Base-by-base conservation (phyloP, 1,140 invertebrate species). In the Scaptomyza graminum region DNA sequence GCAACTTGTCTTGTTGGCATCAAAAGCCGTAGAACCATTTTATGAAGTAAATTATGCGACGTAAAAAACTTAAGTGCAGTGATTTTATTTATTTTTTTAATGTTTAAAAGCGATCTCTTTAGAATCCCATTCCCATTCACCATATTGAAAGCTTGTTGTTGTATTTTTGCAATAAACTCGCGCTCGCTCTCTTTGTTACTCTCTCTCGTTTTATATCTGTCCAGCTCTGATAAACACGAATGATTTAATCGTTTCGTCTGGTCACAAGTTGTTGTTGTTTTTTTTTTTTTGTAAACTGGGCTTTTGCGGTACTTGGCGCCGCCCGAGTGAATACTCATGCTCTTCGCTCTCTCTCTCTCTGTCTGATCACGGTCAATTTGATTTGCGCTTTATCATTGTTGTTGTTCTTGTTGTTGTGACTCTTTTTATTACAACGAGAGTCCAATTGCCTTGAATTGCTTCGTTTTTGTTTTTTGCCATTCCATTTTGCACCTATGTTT, bases 1-100 rank as follows among this genome's bases (percentile, higher is more conserved):
- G 68, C 76, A 89, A 89, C 79, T 88, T 88, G 83, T 79, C 83
- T 89, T 70, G 83, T 75, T 88, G 83, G 83, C 83, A 77, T n/a
- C 4, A 71, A 46, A 67, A 60, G 37, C 37, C 37, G n/a, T n/a
- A n/a, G n/a, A 41, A 41, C 3, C 37, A n/a, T 5, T n/a, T n/a
- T 41, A 41, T 41, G 4, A 0, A 41, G 12, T n/a, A 12, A 41
- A 5, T 11, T 41, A 8, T 41, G 37, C 37, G n/a, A 4, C 5
- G 11, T 41, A 5, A 4, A n/a, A 1, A n/a, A 41, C n/a, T n/a
- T 41, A 4, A n/a, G 12, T 41, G 12, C 3, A 9, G 31, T 34
- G 31, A 34, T 31, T 31, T 31, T 31, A 31, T 3, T 3, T 22
- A 22, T 1, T 2, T 22, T 22, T 22, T 22, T 1, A 22, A 22